A percentile compares a stretch with the other conserved stretches of the same genome.
Evolutionary conservation across 2,888 invertebrate species (phyloP).

Genomic region (Leucophenga maculata): DNA sequence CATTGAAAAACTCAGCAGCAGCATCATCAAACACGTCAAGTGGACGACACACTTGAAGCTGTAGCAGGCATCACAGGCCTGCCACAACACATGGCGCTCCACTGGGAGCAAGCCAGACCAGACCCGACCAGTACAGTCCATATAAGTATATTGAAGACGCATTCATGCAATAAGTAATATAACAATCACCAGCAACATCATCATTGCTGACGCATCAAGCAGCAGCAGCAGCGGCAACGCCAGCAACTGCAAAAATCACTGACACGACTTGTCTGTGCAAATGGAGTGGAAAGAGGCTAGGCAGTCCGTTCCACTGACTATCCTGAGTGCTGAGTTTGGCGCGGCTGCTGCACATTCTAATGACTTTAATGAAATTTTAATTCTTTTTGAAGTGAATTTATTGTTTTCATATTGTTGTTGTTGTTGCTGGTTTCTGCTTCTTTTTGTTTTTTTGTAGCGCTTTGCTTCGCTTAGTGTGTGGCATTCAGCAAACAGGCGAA

Average conservation of each 20-base stretch:
- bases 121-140: too few relatives aligned
- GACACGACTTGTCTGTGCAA: constrained; percentile 44
- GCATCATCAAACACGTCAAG: too few relatives aligned
- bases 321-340: constrained; percentile 46
- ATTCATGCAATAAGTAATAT: constrained; percentile 13
- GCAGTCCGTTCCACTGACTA: constrained; percentile 30
- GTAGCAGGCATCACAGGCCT: too few relatives aligned
- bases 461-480: constrained; percentile 51
- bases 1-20: too few relatives aligned
- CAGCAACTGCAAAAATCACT: constrained; percentile 9
- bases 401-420: constrained; percentile 53
- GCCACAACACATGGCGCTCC: too few relatives aligned
- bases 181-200: constrained; percentile 7
- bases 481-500: constrained; percentile 47
- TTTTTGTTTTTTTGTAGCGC: constrained; percentile 45
- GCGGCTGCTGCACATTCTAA: constrained; percentile 54
- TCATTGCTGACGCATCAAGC: too few relatives aligned
- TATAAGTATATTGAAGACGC: not conserved
- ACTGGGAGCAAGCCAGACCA: too few relatives aligned
- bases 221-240: not conserved
- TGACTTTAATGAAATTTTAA: constrained; percentile 70
- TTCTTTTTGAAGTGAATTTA: constrained; percentile 68
- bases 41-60: too few relatives aligned
- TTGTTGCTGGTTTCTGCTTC: constrained; percentile 31
- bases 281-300: constrained; percentile 31